Conservation (phyloP, 2,797 vertebrate genomes). For the Diplodus sargus region DNA sequence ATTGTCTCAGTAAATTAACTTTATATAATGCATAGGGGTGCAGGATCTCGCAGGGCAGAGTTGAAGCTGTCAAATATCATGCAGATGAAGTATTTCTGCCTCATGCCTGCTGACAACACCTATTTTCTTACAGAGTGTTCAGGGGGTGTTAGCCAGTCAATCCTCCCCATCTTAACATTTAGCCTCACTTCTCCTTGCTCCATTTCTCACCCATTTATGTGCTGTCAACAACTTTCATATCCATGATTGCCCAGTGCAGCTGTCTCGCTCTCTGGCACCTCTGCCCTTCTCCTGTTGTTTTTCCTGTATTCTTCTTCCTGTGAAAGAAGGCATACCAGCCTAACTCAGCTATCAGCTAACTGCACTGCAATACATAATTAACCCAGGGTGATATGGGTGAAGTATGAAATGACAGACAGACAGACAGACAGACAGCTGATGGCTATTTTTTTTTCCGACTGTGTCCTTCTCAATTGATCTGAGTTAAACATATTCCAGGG, state of each 20-base stretch:
- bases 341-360: background rate
- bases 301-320: background rate
- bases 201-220: conserved; percentile 25
- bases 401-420: too few relatives aligned
- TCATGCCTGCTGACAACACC: conserved; percentile 40
- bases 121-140: conserved; percentile 17
- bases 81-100: conserved; percentile 48
- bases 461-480: conserved; percentile 20
- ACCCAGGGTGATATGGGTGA: background rate
- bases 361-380: background rate
- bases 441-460: background rate
- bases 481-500: conserved; percentile 8
- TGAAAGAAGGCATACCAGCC: background rate
- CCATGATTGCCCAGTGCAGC: conserved; percentile 21
- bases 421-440: too few relatives aligned
- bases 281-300: background rate
- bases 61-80: conserved; percentile 50
- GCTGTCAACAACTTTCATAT: conserved; percentile 46
- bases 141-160: conserved; percentile 38
- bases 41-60: conserved; percentile 27
- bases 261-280: background rate
- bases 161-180: conserved; percentile 23
- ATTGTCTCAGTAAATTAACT: conserved; percentile 16
- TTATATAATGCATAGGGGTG: conserved; percentile 30
- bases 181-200: conserved; percentile 8